These are phyloP conservation scores for Bungarus multicinctus DNA, from an alignment of 2,113 vertebrate species.

Conservation along the genomic window DNA sequence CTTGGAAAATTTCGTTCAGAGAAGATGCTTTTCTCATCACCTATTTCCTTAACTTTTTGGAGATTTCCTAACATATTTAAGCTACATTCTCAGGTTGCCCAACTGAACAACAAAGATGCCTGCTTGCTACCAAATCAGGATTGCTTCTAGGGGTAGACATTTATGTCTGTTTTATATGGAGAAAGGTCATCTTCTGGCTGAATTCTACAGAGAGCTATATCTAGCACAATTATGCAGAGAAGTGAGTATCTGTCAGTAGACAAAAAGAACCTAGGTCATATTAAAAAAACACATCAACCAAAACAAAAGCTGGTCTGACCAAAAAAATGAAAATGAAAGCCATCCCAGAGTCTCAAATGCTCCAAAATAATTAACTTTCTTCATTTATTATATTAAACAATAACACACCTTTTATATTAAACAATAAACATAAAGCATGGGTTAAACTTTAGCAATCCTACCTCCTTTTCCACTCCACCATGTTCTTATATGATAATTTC, in stretches of 20 bases:
- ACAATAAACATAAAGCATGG: conserved; percentile 74
- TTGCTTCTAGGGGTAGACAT: background rate
- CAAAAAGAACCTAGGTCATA: background rate
- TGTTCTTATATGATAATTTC: conserved; percentile 59
- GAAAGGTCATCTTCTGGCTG: background rate
- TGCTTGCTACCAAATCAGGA: background rate
- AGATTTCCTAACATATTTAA: background rate
- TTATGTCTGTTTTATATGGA: background rate
- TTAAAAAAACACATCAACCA: background rate
- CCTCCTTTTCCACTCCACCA: conserved; percentile 35
- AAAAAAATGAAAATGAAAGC: background rate
- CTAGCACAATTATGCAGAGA: background rate
- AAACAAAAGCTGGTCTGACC: background rate
- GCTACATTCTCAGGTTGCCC: background rate
- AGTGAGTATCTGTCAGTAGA: background rate
- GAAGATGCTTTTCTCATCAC: background rate
- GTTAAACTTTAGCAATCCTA: conserved; percentile 70
- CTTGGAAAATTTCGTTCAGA: background rate
- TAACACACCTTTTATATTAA: conserved; percentile 76
- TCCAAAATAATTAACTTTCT: conserved; percentile 60
- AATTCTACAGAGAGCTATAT: too few species aligned
- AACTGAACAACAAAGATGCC: background rate
- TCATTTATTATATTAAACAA: conserved; percentile 74
- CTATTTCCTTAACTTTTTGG: background rate
- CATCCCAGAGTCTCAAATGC: conserved; percentile 29